A percentile compares a stretch with the other conserved stretches of the same genome.
These are phyloP conservation scores for zebrafish (Danio rerio) DNA, from an alignment of 2,113 vertebrate genomes.

Conservation along the genomic window DNA sequence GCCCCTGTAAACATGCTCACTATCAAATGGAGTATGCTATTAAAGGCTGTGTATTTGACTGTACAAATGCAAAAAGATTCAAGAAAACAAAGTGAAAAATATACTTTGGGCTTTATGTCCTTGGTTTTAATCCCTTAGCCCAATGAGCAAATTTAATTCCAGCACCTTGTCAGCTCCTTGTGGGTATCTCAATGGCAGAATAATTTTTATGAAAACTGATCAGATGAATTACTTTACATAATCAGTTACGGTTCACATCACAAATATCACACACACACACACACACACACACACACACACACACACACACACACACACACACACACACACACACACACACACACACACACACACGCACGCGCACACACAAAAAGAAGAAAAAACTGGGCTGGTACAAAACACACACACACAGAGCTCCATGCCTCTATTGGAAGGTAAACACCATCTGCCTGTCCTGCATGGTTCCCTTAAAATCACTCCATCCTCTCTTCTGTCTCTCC, in stretches of 20 bases:
- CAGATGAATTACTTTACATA: conserved; percentile 8
- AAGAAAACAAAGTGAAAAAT: too few relatives aligned
- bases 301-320: too few relatives aligned
- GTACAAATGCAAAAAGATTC: too few relatives aligned
- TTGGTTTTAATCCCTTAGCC: background rate
- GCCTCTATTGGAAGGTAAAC: conserved; percentile 64
- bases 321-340: conserved; percentile 19
- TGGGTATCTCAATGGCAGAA: background rate
- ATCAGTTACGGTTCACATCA: background rate
- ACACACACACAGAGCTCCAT: conserved; percentile 44
- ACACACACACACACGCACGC: too few relatives aligned
- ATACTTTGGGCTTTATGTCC: background rate
- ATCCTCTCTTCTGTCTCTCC: conserved; percentile 14
- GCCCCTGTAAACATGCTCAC: too few relatives aligned
- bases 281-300: too few relatives aligned
- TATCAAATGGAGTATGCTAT: too few relatives aligned
- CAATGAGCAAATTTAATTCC: background rate
- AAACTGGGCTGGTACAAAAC: background rate
- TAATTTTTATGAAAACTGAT: conserved; percentile 17
- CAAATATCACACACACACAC: background rate
- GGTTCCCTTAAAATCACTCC: conserved; percentile 41
- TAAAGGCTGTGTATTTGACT: too few relatives aligned
- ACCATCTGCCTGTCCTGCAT: conserved; percentile 66
- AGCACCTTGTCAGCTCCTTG: background rate
- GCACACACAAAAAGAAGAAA: background rate